Evolutionary conservation across 1,140 invertebrate genomes (phyloP), one percentile per base, ranked within the genome.

Genomic region (Andricus grossulariae): DNA sequence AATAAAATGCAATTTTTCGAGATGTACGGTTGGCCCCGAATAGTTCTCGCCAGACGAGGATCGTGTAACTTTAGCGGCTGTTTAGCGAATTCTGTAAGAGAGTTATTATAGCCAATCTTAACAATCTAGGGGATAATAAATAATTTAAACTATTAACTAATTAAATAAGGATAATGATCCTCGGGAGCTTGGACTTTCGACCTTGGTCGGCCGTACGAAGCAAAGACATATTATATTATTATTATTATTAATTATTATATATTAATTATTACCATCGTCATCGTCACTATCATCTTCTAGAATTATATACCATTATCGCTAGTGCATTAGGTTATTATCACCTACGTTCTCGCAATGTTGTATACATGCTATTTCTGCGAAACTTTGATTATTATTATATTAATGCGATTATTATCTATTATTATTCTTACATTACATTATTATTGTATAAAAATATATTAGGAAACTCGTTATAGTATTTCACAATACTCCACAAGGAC

Each of bases 1-100:
- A 84, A 88, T 88, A 78, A 89, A 89, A 84, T 83, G 84, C 87
- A 89, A 87, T 84, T 89, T 86, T 87, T 83, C 71, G 72, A 83
- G 82, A 80, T 80, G 86, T 88, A 86, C 88, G 88, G 86, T 85
- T 84, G 85, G 83, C 85, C 80, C 71, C 50, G 75, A 45, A 81
- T 60, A 50, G 71, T 81, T 74, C 72, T 74, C 57, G 57, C 50
- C 55, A 51, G 18, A 66, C 74, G 60, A 66, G 60, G 60, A 66
- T 66, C 57, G 25, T 60, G 13, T 60, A 66, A 66, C 60, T n/a
- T 66, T 66, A 66, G 60, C 39, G 60, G 60, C 60, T 66, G 32
- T 66, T 66, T 66, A 66, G 60, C 39, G 32, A 60, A 66, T 39
- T 66, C 32, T 66, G 15, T 25, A 32, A 66, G 16, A 66, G 60